These are phyloP conservation scores for Marronus borbonicus DNA, from an alignment of 2,888 invertebrate genomes.

Conservation along the genomic window DNA sequence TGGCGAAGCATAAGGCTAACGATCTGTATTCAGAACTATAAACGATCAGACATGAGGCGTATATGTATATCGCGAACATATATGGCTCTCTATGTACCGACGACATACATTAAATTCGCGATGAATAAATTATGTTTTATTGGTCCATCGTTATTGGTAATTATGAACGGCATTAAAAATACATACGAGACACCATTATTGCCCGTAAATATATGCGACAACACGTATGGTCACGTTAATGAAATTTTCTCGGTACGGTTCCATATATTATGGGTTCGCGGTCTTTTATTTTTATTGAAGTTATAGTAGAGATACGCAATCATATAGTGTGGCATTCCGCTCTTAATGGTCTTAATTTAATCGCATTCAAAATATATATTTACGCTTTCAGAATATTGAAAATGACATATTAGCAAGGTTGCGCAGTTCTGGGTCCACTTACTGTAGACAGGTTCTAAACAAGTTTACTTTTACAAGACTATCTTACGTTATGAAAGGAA, in stretches of 20 bases:
- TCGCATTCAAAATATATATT: no score
- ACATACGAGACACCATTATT: conserved; percentile 27
- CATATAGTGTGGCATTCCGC: not conserved
- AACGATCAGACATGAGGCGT: not conserved
- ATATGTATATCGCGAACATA: not conserved
- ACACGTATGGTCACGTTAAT: conserved; percentile 23
- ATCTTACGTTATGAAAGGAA: no score
- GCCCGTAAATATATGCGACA: conserved; percentile 25
- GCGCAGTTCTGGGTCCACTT: no score
- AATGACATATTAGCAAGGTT: no score
- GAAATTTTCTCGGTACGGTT: conserved; percentile 19
- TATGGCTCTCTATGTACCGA: no score
- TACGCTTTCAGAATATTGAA: no score
- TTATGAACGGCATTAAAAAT: conserved; percentile 29
- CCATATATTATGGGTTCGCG: not conserved
- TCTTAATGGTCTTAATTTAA: not conserved
- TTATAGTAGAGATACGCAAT: no score
- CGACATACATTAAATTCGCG: conserved; percentile 5
- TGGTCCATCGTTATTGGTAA: conserved; percentile 35
- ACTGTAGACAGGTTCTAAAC: no score
- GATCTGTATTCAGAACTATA: not conserved
- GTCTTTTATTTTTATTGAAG: no score
- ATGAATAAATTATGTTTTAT: conserved; percentile 42
- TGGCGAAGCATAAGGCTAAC: no score
- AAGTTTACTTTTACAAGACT: no score